Percentiles rank a stretch among this genome's conserved stretches.
Conservation (phyloP, 2,797 vertebrate species). For the Hemibagrus guttatus region DNA sequence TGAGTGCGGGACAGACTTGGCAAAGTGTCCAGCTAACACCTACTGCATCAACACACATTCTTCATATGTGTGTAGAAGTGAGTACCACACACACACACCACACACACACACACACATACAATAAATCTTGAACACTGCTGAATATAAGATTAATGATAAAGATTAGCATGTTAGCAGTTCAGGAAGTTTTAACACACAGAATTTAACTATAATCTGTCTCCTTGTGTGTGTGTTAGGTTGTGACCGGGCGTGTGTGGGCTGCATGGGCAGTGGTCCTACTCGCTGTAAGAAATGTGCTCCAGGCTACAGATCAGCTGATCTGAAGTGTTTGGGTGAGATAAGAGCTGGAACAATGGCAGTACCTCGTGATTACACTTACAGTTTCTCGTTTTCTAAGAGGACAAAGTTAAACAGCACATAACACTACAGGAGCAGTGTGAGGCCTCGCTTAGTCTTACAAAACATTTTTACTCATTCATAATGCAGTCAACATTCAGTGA, state of each 20-base stretch:
- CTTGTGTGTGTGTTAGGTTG: slow-evolving; percentile 75
- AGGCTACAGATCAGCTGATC: slow-evolving; percentile 84
- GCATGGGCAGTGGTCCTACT: slow-evolving; percentile 87
- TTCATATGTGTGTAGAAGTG: slow-evolving; percentile 90
- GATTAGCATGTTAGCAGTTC: not conserved
- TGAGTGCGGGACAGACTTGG: slow-evolving; percentile 87
- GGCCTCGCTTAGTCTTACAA: not conserved
- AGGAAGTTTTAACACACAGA: not conserved
- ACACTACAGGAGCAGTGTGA: not conserved
- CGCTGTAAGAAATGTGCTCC: slow-evolving; percentile 90
- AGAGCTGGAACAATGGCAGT: not conserved
- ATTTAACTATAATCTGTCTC: not conserved
- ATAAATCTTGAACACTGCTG: not conserved
- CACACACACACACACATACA: slow-evolving; percentile 15
- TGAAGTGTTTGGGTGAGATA: slow-evolving; percentile 88
- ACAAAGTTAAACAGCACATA: not conserved
- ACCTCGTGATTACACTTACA: not conserved
- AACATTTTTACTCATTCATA: not conserved
- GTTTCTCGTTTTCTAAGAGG: not conserved
- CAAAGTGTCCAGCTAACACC: slow-evolving; percentile 77
- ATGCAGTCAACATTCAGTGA: not conserved
- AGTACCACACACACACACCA: slow-evolving; percentile 52
- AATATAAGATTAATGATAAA: not conserved
- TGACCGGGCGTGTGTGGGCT: slow-evolving; percentile 86
- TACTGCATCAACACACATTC: slow-evolving; percentile 93